Base-by-base conservation (phyloP, 2,113 vertebrate species). In the Mystacornis crossleyi region DNA sequence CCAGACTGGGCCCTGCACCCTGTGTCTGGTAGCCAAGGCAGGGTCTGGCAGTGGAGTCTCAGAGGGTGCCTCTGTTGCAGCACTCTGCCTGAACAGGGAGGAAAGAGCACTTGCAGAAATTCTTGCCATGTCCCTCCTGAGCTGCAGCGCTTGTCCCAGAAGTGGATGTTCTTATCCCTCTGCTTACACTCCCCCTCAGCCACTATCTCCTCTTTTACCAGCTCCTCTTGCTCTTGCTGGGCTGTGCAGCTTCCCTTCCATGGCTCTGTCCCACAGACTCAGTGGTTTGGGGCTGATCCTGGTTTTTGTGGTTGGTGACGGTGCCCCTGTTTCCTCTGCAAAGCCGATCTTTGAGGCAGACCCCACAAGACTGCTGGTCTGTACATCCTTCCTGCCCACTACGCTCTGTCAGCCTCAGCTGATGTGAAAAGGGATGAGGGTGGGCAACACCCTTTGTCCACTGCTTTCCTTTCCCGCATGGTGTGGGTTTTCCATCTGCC, bases 371-470 rank as follows among this genome's bases (percentile, higher is more conserved):
- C 64, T 79, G 20, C 36, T 77, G 55, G 31, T 78, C 67, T 91
- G 48, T 69, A 71, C 69, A 67, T 79, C 85, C 87, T 95, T 90
- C 90, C 95, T 82, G 78, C 43, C 43, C 19, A 3, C 1, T 2
- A 19, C 9, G 89, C 54, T 75, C 62, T 10, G 73, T 95, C 87
- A 96, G 64, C 84, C 77, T 89, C 95, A 94, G 93, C 84, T 87
- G 93, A 93, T 34, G 23, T 42, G 60, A 36, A 42, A 82, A 78
- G 26, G 25, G 64, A 42, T 58, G 84, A 58, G 77, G 58, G 78
- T 74, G 78, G 84, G 70, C 34, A 60, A 61, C 51, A 81, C 57
- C 81, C 81, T 89, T 67, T 0, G 2, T 8, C 55, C 10, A 6
- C 42, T 1, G 2, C 54, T 42, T 88, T 83, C 64, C 36, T 50